Base-by-base conservation (phyloP, 2,113 vertebrate genomes). In the Bombycilla garrulus region DNA sequence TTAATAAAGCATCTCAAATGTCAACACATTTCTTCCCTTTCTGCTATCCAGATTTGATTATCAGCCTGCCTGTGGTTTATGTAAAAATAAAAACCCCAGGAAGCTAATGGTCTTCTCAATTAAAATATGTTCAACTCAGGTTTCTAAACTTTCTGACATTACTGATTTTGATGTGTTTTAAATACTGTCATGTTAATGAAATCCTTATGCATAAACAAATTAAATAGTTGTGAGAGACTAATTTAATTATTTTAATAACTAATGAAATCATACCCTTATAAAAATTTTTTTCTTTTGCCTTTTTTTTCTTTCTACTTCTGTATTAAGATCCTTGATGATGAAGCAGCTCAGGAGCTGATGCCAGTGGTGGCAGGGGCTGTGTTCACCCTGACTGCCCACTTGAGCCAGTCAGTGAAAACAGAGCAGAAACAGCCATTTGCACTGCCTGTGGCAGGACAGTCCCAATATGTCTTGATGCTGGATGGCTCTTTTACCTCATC, bases 341-440 rank as follows among this genome's bases (percentile, higher is more conserved):
- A 99, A 58, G 99, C 99, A 44, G 98, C 99, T 6, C 98, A 99
- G 48, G 99, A 99, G 81, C 85, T 99, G 93, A 99, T 99, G 99
- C 98, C 99, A 0, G 98, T 99, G 31, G 99, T 99, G 21, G 99
- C 99, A 0, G 99, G 99, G 18, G 99, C 99, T 2, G 99, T 99
- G 90, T 99, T 99, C 96, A 99, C 99, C 5, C 97, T 99, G 88
- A 99, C 99, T 0, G 99, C 99, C 57, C 99, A 99, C 87, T 98
- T 99, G 51, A 99, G 99, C 97, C 99, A 99, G 67, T 98, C 99
- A 0, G 98, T 99, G 36, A 98, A 99, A 92, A 99, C 99, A 0
- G 99, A 99, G 79, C 99, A 99, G 98, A 99, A 99, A 96, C 99
- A 99, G 86, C 98, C 98, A 0, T 54, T 98, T 51, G 92, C 69